phyloP scores from a whole-genome alignment of 2,888 invertebrate species.

The Mayetiola destructor region DNA sequence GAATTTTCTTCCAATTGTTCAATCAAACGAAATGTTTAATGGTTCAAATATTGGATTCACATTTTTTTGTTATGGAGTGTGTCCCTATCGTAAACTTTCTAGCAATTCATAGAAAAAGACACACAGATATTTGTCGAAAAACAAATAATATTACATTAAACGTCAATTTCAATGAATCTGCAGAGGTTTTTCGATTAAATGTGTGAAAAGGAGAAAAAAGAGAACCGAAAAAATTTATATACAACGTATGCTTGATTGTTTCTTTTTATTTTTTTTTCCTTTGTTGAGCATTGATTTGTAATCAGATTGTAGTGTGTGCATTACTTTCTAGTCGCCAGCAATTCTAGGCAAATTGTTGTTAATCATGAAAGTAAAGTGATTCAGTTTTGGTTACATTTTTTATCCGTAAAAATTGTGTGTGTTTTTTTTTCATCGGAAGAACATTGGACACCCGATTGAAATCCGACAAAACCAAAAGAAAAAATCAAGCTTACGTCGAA shows the following conservation, averaged over 20 bases:
- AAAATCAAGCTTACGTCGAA: no score
- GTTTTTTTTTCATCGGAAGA: no score
- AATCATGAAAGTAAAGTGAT: conserved; percentile 5
- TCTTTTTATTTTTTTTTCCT: not conserved
- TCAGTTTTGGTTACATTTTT: not conserved
- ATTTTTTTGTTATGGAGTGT: no score
- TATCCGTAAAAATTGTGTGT: no score
- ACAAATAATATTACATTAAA: not conserved
- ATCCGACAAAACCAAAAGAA: no score
- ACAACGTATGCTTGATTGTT: not conserved
- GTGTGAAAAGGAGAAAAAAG: not conserved
- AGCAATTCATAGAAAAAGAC: not conserved
- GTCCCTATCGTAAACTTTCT: not conserved
- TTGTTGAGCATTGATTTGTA: not conserved
- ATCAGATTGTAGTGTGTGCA: conserved; percentile 1
- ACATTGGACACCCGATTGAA: no score
- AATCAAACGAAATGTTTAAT: no score
- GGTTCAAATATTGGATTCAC: no score
- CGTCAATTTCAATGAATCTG: conserved; percentile 3
- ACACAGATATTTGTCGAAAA: not conserved
- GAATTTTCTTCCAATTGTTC: no score
- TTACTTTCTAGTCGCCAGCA: conserved; percentile 4
- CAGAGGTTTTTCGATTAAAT: no score
- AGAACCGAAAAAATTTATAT: not conserved
- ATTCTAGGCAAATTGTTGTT: not conserved